phyloP scores from a whole-genome alignment of 1,140 invertebrate genomes.

The Zaprionus tsacasi region DNA sequence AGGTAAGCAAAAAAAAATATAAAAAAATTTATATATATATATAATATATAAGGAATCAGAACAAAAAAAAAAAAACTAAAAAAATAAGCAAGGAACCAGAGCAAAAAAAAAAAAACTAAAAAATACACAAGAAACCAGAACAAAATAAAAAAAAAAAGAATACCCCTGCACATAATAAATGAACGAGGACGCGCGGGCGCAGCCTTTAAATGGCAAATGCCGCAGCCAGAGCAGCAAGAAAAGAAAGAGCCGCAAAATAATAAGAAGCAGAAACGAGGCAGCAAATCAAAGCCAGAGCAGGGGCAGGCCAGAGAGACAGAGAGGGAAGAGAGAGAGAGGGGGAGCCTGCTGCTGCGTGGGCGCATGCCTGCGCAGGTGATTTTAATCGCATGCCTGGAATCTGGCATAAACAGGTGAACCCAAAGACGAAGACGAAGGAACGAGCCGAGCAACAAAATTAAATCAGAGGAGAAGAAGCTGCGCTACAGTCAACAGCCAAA shows the following conservation, averaged over 20 bases:
- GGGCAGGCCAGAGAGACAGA: neutral
- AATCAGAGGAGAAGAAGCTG: constrained; percentile 56
- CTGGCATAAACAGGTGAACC: constrained; percentile 83
- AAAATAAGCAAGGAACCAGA: too few species aligned
- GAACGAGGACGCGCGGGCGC: constrained; percentile 66
- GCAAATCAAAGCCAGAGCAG: constrained; percentile 52
- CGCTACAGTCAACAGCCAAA: constrained; percentile 6
- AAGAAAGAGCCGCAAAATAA: constrained; percentile 20
- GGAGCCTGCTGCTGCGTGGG: constrained; percentile 61
- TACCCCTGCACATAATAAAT: constrained; percentile 73
- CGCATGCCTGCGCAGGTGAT: constrained; percentile 83
- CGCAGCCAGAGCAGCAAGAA: too few species aligned
- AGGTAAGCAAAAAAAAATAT: constrained; percentile 49
- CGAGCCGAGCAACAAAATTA: constrained; percentile 54
- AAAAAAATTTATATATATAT: too few species aligned
- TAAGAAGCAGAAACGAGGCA: constrained; percentile 16
- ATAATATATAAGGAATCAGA: constrained; percentile 31
- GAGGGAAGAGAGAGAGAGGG: constrained; percentile 21
- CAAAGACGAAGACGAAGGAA: constrained; percentile 40
- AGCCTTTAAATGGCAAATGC: constrained; percentile 61
- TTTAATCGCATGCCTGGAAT: constrained; percentile 84
- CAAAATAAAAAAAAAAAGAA: constrained; percentile 49
- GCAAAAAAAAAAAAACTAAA: constrained; percentile 31
- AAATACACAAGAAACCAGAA: constrained; percentile 34
- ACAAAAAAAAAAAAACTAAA: constrained; percentile 46